These are phyloP conservation scores for Oophaga pumilio DNA, from an alignment of 2,113 vertebrate species.

Conservation along the genomic window DNA sequence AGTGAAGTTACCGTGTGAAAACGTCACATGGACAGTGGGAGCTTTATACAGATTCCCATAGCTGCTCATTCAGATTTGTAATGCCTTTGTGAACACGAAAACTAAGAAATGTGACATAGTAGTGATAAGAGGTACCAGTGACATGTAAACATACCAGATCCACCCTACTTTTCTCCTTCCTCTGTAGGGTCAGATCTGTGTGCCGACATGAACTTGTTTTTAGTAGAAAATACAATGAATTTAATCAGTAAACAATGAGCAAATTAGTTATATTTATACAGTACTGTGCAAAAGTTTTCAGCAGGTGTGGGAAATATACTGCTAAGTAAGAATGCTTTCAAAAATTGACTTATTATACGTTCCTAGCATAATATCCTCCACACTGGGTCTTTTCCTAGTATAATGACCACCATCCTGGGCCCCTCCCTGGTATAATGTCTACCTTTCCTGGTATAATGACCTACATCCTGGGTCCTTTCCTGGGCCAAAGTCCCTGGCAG, in stretches of 20 bases:
- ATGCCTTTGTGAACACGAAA: conserved; percentile 25
- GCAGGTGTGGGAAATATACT: too few species aligned
- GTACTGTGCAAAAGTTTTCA: too few species aligned
- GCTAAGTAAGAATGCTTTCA: too few species aligned
- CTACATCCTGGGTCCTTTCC: too few species aligned
- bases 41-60: conserved; percentile 40
- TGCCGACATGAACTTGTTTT: not conserved
- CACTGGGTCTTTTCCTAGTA: too few species aligned
- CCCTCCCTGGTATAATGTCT: too few species aligned
- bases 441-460: too few species aligned
- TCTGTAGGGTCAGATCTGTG: not conserved
- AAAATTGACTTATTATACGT: too few species aligned
- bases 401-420: too few species aligned
- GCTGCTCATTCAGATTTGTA: conserved; percentile 1
- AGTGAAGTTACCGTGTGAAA: conserved; percentile 52
- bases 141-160: conserved; percentile 45
- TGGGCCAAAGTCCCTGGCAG: too few species aligned
- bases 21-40: conserved; percentile 46
- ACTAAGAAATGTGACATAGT: conserved; percentile 42
- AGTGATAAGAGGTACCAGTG: conserved; percentile 21
- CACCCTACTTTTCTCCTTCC: conserved; percentile 24
- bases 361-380: too few species aligned
- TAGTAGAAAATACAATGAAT: not conserved
- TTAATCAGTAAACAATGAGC: not conserved
- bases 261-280: not conserved